Percentiles rank a stretch among this genome's conserved stretches.
Evolutionary conservation across 2,797 vertebrate species (phyloP).

Genomic region (Tapirus indicus): DNA sequence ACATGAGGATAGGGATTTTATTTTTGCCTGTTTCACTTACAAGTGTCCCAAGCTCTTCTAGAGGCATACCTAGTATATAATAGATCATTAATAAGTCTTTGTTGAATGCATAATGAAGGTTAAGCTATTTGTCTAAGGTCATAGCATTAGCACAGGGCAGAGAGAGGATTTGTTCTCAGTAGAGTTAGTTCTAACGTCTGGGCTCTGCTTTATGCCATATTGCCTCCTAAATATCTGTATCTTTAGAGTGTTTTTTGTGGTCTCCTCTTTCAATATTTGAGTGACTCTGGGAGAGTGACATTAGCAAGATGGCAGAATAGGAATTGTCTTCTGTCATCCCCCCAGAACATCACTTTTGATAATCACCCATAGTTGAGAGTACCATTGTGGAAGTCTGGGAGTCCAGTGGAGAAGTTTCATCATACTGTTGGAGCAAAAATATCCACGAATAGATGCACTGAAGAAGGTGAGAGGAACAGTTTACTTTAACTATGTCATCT

Average conservation of each 20-base stretch:
- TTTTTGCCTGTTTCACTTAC: neutral
- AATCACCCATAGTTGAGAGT: neutral
- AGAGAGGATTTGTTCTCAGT: neutral
- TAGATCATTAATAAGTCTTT: neutral
- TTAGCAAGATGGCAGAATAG: neutral
- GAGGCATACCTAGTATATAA: neutral
- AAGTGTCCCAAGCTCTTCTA: neutral
- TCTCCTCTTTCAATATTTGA: neutral
- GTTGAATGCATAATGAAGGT: neutral
- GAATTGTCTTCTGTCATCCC: too few species aligned
- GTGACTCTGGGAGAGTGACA: neutral
- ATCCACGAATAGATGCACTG: neutral
- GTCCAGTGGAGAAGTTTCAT: neutral
- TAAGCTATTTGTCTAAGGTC: neutral
- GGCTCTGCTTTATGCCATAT: neutral
- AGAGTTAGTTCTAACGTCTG: neutral
- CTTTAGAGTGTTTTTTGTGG: neutral
- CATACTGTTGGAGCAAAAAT: neutral
- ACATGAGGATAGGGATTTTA: neutral
- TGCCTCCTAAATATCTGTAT: neutral
- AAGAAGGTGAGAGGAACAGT: neutral
- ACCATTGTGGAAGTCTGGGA: neutral
- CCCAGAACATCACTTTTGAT: neutral
- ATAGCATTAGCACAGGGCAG: neutral
- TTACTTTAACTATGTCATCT: neutral